phyloP scores from a whole-genome alignment of 64 coral and sea anemone species.

The Cladopsammia gracilis region DNA sequence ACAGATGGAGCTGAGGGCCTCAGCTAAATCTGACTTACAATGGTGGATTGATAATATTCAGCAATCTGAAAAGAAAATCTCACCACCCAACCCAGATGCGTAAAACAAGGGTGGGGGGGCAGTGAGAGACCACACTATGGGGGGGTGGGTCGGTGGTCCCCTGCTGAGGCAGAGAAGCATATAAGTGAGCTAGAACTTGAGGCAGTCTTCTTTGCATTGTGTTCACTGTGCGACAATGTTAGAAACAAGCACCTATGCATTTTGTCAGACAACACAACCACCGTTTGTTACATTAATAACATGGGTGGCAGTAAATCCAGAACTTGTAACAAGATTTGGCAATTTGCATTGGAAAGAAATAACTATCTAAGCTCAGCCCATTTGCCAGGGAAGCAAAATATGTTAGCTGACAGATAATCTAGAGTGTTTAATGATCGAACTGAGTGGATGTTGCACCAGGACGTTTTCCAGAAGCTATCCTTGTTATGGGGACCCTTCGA shows the following conservation, averaged over 20 bases:
- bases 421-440: constrained; percentile 28
- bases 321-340: constrained; percentile 34
- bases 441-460: neutral
- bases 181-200: constrained; percentile 57
- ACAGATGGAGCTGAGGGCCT: neutral
- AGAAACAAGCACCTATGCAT: constrained; percentile 4
- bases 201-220: constrained; percentile 41
- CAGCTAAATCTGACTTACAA: neutral
- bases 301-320: constrained; percentile 45
- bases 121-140: constrained; percentile 1
- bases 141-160: constrained; percentile 16
- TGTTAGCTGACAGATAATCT: constrained; percentile 35
- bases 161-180: neutral
- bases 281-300: constrained; percentile 49
- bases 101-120: constrained; percentile 45
- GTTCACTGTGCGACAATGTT: constrained; percentile 39
- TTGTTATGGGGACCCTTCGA: constrained; percentile 1
- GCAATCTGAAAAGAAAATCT: neutral
- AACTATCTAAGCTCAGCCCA: constrained; percentile 8
- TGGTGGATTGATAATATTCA: constrained; percentile 28
- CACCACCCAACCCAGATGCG: constrained; percentile 9
- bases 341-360: neutral
- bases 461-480: neutral
- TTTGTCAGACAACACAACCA: constrained; percentile 24
- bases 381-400: constrained; percentile 15